Conservation (phyloP, 1,140 invertebrate species). For the Monomorium pharaonis region DNA sequence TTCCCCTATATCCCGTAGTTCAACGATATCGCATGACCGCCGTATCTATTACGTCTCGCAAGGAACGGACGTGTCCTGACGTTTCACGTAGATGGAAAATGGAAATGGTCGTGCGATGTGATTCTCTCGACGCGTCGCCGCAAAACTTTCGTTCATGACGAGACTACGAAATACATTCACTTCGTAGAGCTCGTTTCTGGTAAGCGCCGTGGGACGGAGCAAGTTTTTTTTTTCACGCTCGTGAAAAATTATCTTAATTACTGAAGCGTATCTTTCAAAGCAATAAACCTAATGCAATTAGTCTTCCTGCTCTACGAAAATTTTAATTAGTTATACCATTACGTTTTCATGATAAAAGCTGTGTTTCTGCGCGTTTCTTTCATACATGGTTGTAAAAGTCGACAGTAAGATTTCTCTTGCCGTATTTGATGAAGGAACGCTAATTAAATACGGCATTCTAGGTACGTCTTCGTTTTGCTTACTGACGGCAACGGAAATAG, state of each 20-base stretch:
- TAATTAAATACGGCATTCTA: constrained; percentile 35
- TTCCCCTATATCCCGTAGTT: constrained; percentile 62
- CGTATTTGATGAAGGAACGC: not conserved
- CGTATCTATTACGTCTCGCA: constrained; percentile 51
- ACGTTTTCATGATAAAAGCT: constrained; percentile 35
- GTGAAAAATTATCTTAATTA: constrained; percentile 8
- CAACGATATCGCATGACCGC: constrained; percentile 61
- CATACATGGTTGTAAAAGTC: not conserved
- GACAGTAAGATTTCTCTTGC: constrained; percentile 12
- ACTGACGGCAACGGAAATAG: not conserved
- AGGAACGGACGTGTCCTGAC: constrained; percentile 41
- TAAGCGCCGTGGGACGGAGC: not conserved
- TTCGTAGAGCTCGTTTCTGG: not conserved
- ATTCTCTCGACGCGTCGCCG: constrained; percentile 34
- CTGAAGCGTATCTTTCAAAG: constrained; percentile 8
- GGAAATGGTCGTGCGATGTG: constrained; percentile 40
- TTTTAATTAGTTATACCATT: constrained; percentile 46
- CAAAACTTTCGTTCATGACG: constrained; percentile 11
- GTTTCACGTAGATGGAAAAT: constrained; percentile 52
- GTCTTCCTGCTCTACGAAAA: not conserved
- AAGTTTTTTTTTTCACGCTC: not conserved
- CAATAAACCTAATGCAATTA: constrained; percentile 15
- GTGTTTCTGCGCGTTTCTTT: constrained; percentile 19
- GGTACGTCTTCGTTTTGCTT: not conserved
- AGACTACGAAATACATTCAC: constrained; percentile 1